Evolutionary conservation across 2,888 invertebrate species (phyloP).

Genomic region (Timema cristinae): DNA sequence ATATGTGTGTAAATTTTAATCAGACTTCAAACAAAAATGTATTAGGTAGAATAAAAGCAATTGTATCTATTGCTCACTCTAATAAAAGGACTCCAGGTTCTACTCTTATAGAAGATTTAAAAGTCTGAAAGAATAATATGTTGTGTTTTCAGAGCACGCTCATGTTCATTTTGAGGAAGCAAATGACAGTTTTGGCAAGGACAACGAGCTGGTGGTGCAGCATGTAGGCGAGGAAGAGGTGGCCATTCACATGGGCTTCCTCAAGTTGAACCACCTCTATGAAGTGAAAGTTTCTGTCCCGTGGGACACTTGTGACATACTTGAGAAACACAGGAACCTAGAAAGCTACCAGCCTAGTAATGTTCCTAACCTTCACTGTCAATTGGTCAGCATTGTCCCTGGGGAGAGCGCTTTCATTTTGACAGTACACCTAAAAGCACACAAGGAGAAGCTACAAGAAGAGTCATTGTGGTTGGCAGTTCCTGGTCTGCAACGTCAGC

Average conservation of each 20-base stretch:
- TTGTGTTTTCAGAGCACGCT: slow-evolving; percentile 19
- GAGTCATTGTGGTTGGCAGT: slow-evolving; percentile 26
- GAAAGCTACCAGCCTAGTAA: slow-evolving; percentile 7
- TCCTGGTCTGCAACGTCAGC: slow-evolving; percentile 11
- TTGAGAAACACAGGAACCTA: background rate
- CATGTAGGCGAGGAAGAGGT: slow-evolving; percentile 34
- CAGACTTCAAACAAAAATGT: too few species aligned
- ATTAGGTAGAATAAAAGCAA: too few species aligned
- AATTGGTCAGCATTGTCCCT: slow-evolving; percentile 16
- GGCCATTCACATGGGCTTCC: slow-evolving; percentile 42
- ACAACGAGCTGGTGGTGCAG: slow-evolving; percentile 38
- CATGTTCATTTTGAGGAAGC: slow-evolving; percentile 32
- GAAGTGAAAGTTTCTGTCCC: slow-evolving; percentile 23
- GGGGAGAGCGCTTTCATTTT: slow-evolving; percentile 20
- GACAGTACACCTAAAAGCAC: slow-evolving; percentile 28
- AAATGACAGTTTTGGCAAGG: slow-evolving; percentile 29
- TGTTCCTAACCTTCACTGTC: slow-evolving; percentile 27
- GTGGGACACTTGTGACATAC: background rate
- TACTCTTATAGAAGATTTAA: too few species aligned
- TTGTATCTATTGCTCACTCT: too few species aligned
- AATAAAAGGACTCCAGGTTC: too few species aligned
- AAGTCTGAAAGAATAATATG: too few species aligned
- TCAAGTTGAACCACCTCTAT: slow-evolving; percentile 43
- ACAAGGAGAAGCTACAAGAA: slow-evolving; percentile 31
- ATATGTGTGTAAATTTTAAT: too few species aligned